Percentiles rank a stretch among this genome's conserved stretches.
Evolutionary conservation across 2,797 vertebrate species (phyloP).

Genomic region (Fistularia commersonii): DNA sequence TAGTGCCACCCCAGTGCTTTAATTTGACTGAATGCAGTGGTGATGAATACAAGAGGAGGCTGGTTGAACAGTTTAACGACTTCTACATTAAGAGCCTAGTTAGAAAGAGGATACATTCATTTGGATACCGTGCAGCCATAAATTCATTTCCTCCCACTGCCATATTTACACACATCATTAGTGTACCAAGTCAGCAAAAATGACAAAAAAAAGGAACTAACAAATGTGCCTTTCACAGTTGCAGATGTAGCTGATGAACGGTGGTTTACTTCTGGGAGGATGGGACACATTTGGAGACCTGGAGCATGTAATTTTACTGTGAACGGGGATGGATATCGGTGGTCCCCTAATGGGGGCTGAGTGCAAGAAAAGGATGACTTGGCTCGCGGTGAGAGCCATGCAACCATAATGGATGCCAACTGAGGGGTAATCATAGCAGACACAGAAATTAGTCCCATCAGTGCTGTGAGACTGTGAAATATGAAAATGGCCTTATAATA

Average conservation of each 20-base stretch:
- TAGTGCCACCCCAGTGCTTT: slow-evolving; percentile 44
- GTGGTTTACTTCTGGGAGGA: slow-evolving; percentile 15
- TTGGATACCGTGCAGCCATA: slow-evolving; percentile 20
- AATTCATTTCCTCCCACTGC: slow-evolving; percentile 29
- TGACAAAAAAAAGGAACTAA: not conserved
- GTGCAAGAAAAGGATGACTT: slow-evolving; percentile 33
- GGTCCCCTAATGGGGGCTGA: slow-evolving; percentile 24
- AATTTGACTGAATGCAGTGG: slow-evolving; percentile 34
- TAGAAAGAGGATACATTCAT: slow-evolving; percentile 19
- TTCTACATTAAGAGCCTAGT: slow-evolving; percentile 32
- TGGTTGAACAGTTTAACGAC: slow-evolving; percentile 51
- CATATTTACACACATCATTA: slow-evolving; percentile 39
- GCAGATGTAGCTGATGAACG: slow-evolving; percentile 32
- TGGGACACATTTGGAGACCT: slow-evolving; percentile 17
- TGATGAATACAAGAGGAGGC: slow-evolving; percentile 36
- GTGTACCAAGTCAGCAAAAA: slow-evolving; percentile 25
- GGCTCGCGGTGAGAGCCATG: slow-evolving; percentile 41
- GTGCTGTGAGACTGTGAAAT: slow-evolving; percentile 33
- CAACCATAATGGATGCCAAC: slow-evolving; percentile 47
- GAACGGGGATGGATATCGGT: slow-evolving; percentile 29
- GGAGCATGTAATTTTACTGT: slow-evolving; percentile 46
- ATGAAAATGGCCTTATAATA: slow-evolving; percentile 32
- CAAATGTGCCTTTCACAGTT: not conserved
- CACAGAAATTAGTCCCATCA: slow-evolving; percentile 52
- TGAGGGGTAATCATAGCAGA: slow-evolving; percentile 48